Base-by-base conservation (phyloP, 1,140 invertebrate genomes). In the Drosophila baimaii region DNA sequence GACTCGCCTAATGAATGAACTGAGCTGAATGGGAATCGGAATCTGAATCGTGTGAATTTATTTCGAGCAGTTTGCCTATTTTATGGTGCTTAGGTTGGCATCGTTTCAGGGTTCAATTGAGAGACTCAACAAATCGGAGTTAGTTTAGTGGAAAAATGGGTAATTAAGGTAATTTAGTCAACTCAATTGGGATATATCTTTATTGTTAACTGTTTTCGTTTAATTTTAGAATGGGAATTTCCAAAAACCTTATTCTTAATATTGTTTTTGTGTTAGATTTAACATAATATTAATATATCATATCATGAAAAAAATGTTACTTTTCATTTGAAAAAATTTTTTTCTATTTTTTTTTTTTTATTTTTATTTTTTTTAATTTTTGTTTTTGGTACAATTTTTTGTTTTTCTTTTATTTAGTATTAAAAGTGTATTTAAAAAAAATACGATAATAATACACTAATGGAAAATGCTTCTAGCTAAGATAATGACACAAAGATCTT, bases 1-100 rank as follows among this genome's bases (percentile, higher is more conserved):
- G 70, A 55, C 29, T 74, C 29, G 54, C 19, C 51, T 61, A 73
- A 79, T 82, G 70, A 88, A 76, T 76, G 65, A 58, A 54, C 70
- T 69, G 71, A 72, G 52, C 31, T 57, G 43, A 70, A 70, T 65
- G 64, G 64, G 39, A 41, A 5, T 29, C 5, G n/a, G n/a, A 35
- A 23, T 35, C 8, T 27, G 31, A 52, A 21, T 52, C 9, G 31
- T 54, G 43, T 23, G 63, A 44, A 37, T 63, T 51, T 56, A 33
- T 35, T 70, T 35, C 15, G 35, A 70, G 64, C 46, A 47, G 56
- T 41, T 54, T 10, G 49, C n/a, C 35, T 33, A 29, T 29, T 71
- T 56, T 35, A 39, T n/a, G n/a, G 9, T 19, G 31, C 4, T 54
- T 65, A 39, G 10, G 51, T 15, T 15, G 15, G 25, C 15, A 12